Evolutionary conservation across 2,888 invertebrate species (phyloP).

Genomic region (Coenonympha arcania): DNA sequence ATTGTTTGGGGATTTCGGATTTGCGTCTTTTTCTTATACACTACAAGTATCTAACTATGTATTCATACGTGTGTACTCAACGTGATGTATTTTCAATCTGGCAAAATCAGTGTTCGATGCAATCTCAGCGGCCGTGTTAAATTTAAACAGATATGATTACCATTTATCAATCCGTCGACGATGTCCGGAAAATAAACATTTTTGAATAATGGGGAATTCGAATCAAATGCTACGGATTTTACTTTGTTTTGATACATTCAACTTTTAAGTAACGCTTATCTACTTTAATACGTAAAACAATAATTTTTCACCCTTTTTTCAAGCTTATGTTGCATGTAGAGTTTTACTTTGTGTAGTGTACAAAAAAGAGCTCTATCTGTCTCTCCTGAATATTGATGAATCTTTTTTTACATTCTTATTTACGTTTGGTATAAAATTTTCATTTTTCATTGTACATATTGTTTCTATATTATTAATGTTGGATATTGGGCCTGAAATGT

Average conservation of each 20-base stretch:
- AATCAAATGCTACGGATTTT: slow-evolving; percentile 2
- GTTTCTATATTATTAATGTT: too few relatives aligned
- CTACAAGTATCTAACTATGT: too few relatives aligned
- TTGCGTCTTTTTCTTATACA: slow-evolving; percentile 3
- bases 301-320: not conserved
- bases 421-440: too few relatives aligned
- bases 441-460: too few relatives aligned
- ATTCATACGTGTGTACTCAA: slow-evolving; percentile 1
- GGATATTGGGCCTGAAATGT: too few relatives aligned
- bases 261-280: not conserved
- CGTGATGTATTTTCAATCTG: slow-evolving; percentile 1
- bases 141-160: slow-evolving; percentile 8
- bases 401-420: too few relatives aligned
- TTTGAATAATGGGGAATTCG: slow-evolving; percentile 9
- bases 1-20: not conserved
- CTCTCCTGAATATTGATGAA: too few relatives aligned
- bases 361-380: too few relatives aligned
- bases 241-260: not conserved
- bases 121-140: slow-evolving; percentile 7
- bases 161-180: slow-evolving; percentile 1
- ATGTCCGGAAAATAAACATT: slow-evolving; percentile 3
- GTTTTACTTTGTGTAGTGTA: too few relatives aligned
- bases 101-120: slow-evolving; percentile 1
- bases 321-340: not conserved
- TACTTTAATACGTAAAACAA: not conserved